Base-by-base conservation (phyloP, 2,888 invertebrate species). In the Lucinisca nassula region DNA sequence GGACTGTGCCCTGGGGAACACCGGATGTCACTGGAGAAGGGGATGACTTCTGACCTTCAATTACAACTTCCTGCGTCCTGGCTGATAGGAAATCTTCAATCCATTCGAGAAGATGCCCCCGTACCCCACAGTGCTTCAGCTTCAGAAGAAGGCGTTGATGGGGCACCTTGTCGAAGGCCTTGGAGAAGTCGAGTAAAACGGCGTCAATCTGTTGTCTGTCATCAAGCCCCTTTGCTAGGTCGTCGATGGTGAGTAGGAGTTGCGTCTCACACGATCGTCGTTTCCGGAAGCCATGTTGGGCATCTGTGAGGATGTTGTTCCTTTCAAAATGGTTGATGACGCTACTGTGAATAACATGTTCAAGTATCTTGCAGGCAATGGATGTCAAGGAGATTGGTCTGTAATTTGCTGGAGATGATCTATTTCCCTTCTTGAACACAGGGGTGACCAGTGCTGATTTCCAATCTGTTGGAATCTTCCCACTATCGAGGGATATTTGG, bases 401-500 rank as follows among this genome's bases (percentile, higher is more conserved):
- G 49, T 76, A 76, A 32, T 76, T 49, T 8, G 49, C 8, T 49
- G 49, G 38, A 27, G 49, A 24, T 30, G 61, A 45, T 45, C 30
- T 38, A n/a, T 67, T 79, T 58, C 78, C 67, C 67, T 79, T 79
- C 67, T 79, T 70, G 76, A 76, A 76, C 32, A 75, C 75, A 3
- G 67, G 78, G 21, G 45, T 38, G 38, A 79, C 78, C 10, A 58
- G 38, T 21, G 78, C 61, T 30, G 78, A n/a, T 79, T 79, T 79
- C 45, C 67, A 61, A 40, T 61, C 67, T 17, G 27, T 8, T 79
- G 78, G 78, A n/a, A 79, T 79, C 40, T 40, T 30, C n/a, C 78
- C 67, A 12, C 14, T 35, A 40, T 79, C 78, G 2, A 79, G 4
- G 10, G 78, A 67, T 21, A 79, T 32, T 38, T 79, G 78, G 30